Conservation (phyloP, 1,140 invertebrate genomes). For the Archivesica marissinica region DNA sequence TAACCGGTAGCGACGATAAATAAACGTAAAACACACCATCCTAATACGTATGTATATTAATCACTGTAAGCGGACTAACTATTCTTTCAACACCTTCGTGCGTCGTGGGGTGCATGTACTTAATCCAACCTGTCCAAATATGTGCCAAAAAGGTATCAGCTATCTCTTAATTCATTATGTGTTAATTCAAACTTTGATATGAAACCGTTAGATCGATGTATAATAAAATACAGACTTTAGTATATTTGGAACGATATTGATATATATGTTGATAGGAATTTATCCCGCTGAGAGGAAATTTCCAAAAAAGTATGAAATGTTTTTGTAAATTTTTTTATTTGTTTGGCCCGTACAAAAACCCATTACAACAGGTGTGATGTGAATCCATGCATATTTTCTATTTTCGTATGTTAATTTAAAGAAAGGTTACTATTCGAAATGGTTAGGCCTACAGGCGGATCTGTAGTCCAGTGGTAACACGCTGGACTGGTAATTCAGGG, state of each 20-base stretch:
- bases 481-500: too few relatives aligned
- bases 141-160: background rate
- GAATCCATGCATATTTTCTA: too few relatives aligned
- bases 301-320: background rate
- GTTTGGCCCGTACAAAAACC: constrained; percentile 8
- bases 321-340: constrained; percentile 18
- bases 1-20: too few relatives aligned
- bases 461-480: too few relatives aligned
- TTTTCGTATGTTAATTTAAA: too few relatives aligned
- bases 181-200: constrained; percentile 16
- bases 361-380: too few relatives aligned
- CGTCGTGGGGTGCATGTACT: background rate
- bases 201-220: constrained; percentile 19
- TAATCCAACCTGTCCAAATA: constrained; percentile 2
- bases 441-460: too few relatives aligned
- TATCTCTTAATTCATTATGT: constrained; percentile 14
- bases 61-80: too few relatives aligned
- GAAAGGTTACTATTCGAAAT: too few relatives aligned
- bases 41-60: too few relatives aligned
- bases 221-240: background rate
- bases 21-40: too few relatives aligned
- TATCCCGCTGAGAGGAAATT: constrained; percentile 2
- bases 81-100: too few relatives aligned
- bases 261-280: background rate
- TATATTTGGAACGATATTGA: constrained; percentile 11